phyloP scores from a whole-genome alignment of 2,888 invertebrate genomes.

The Schizotus pectinicornis region DNA sequence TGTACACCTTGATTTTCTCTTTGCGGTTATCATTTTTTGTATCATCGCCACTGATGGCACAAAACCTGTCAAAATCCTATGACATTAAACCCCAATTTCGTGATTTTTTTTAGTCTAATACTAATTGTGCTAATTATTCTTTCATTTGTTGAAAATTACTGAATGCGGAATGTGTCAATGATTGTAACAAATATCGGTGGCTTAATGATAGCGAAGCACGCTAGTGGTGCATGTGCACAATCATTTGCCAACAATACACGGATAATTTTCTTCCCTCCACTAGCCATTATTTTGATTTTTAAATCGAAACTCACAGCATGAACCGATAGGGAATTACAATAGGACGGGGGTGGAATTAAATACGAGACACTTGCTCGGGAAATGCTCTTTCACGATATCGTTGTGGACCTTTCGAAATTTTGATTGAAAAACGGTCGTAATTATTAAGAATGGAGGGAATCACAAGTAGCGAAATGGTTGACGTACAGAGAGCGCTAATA shows the following conservation, averaged over 20 bases:
- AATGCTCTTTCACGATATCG: background rate
- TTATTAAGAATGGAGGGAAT: background rate
- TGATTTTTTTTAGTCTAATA: conserved; percentile 10
- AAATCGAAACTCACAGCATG: background rate
- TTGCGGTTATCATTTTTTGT: conserved; percentile 3
- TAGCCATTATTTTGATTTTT: conserved; percentile 8
- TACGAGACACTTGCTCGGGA: background rate
- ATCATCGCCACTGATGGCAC: conserved; percentile 10
- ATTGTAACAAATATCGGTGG: conserved; percentile 22
- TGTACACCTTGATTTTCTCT: conserved; percentile 2
- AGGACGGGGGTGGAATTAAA: background rate
- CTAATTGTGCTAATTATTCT: conserved; percentile 10
- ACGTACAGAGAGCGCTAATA: too few species aligned
- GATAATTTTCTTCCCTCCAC: conserved; percentile 21
- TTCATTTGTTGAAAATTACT: conserved; percentile 22
- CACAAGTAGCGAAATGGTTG: background rate
- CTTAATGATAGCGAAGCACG: conserved; percentile 28
- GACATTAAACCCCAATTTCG: background rate
- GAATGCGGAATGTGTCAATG: conserved; percentile 17
- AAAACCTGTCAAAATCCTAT: too few species aligned
- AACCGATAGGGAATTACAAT: too few species aligned
- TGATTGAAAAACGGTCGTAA: background rate
- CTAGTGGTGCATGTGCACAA: conserved; percentile 28
- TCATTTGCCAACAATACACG: conserved; percentile 28
- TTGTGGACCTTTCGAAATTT: background rate